Base-by-base conservation (phyloP, 2,888 invertebrate genomes). In the Melanotus villosus region DNA sequence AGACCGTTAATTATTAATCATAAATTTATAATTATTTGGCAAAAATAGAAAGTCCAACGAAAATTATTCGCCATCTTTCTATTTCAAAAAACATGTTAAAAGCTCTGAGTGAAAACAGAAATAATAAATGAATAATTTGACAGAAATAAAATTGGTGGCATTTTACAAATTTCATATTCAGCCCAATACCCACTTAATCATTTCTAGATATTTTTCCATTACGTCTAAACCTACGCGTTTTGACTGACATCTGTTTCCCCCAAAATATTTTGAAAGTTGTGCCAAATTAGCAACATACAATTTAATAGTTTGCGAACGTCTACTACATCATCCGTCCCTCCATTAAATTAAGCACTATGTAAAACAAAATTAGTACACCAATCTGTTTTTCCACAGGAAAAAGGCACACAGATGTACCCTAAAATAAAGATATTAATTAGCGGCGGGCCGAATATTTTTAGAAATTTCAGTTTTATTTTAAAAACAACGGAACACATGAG, bases 261-360 rank as follows among this genome's bases (percentile, higher is more conserved):
- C n/a, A n/a, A 68, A 66, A 59, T 59, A 59, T 66, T 66, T 52
- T 52, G 52, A 66, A 52, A 41, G 63, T 68, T 58, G 50, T 50
- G 63, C 68, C 58, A 68, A 63, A 68, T 68, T 68, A 68, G 43
- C 63, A 38, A 14, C 57, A 43, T 57, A 68, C 62, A 68, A 68
- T 68, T 68, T 68, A 68, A 68, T 68, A 68, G 67, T 68, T 63
- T 63, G 68, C 60, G 56, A 60, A 67, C 62, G 57, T 67, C 26
- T 56, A 62, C 52, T 68, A 68, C 41, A 68, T 62, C 63, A 68
- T 50, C 68, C 68, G 57, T 63, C 45, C 45, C 43, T 68, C 57
- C 62, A 63, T 64, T 68, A 64, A 68, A 68, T 68, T 68, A 68
- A 68, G 54, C 68, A 65, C 54, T 52, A 59, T 36, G 45, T 59